phyloP scores from a whole-genome alignment of 1,140 invertebrate genomes.

The Branchinecta lindahli region DNA sequence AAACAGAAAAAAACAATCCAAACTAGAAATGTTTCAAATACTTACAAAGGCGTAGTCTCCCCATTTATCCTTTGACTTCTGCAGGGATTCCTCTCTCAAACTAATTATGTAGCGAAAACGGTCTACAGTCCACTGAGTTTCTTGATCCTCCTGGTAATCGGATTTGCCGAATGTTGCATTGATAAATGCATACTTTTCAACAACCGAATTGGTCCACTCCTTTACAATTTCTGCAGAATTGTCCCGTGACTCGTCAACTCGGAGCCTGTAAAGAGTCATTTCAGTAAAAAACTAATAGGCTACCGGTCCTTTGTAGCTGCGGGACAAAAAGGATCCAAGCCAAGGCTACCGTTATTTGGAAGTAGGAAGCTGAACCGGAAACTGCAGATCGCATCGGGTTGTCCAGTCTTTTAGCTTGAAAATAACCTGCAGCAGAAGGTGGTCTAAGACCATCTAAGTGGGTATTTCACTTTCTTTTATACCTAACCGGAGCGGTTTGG shows the following conservation, averaged over 20 bases:
- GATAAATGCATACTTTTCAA: conserved; percentile 52
- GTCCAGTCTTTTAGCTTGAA: too few relatives aligned
- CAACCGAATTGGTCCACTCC: conserved; percentile 48
- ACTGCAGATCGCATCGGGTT: too few relatives aligned
- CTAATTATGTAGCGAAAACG: conserved; percentile 66
- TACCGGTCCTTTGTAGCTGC: too few relatives aligned
- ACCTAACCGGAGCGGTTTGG: too few relatives aligned
- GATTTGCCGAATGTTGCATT: conserved; percentile 38
- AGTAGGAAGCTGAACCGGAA: too few relatives aligned
- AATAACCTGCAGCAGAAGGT: too few relatives aligned
- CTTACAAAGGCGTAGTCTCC: conserved; percentile 68
- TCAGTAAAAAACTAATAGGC: too few relatives aligned
- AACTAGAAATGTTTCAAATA: neutral
- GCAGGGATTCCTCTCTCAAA: conserved; percentile 59
- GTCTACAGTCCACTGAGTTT: conserved; percentile 53
- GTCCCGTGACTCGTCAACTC: conserved; percentile 75
- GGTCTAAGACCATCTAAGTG: too few relatives aligned
- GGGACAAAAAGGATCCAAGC: too few relatives aligned
- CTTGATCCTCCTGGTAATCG: conserved; percentile 44
- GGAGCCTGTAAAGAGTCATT: conserved; percentile 45
- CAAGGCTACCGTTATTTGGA: too few relatives aligned
- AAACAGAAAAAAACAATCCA: neutral
- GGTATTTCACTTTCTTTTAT: too few relatives aligned
- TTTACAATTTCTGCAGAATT: conserved; percentile 52
- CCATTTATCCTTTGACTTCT: conserved; percentile 54